Evolutionary conservation across 2,797 vertebrate genomes (phyloP).

Genomic region (Hipposideros larvatus): DNA sequence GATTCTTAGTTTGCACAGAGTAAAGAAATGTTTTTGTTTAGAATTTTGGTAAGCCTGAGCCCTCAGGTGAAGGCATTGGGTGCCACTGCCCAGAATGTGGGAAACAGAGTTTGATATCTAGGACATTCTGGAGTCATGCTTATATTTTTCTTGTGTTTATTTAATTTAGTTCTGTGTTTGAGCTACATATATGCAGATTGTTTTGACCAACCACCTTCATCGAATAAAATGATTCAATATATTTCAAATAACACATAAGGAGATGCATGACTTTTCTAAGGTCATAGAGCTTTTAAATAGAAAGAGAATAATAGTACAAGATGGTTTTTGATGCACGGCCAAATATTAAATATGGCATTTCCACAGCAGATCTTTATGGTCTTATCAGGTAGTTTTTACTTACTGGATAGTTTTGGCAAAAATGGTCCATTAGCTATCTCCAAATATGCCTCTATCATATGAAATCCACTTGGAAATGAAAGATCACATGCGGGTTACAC

Average conservation of each 20-base stretch:
- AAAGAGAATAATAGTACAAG: slow-evolving; percentile 21
- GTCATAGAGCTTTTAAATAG: background rate
- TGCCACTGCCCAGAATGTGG: background rate
- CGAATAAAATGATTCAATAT: background rate
- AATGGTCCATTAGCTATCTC: background rate
- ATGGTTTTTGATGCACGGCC: background rate
- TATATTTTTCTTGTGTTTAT: background rate
- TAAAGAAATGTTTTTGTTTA: background rate
- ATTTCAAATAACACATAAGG: background rate
- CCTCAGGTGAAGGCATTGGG: background rate
- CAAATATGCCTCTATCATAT: background rate
- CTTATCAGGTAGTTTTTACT: background rate
- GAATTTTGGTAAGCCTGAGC: background rate
- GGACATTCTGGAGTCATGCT: background rate
- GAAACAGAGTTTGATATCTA: background rate
- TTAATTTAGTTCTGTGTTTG: background rate
- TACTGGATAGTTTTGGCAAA: slow-evolving; percentile 21
- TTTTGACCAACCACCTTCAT: background rate
- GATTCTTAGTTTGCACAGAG: background rate
- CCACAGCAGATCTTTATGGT: background rate
- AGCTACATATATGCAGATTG: background rate
- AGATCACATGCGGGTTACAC: background rate
- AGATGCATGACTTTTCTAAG: slow-evolving; percentile 30
- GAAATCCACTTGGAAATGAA: background rate
- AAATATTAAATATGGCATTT: slow-evolving; percentile 4